Conservation (phyloP, 2,113 vertebrate genomes). For the Neogobius melanostomus region DNA sequence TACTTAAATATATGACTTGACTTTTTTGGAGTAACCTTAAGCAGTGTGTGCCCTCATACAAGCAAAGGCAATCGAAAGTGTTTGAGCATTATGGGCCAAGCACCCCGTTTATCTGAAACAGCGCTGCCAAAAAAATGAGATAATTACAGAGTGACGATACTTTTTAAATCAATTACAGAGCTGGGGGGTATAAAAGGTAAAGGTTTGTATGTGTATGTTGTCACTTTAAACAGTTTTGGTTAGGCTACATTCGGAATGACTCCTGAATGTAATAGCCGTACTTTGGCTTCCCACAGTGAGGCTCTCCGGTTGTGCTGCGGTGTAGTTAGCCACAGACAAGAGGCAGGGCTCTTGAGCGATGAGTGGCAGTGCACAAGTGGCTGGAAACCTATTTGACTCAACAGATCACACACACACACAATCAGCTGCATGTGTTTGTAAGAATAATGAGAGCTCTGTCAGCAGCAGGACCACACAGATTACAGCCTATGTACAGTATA, state of each 20-base stretch:
- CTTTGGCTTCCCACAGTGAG: background rate
- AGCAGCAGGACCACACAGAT: conserved; percentile 63
- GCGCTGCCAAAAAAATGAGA: too few relatives aligned
- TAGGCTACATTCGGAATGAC: background rate
- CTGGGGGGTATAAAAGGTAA: too few relatives aligned
- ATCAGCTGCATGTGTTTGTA: conserved; percentile 1
- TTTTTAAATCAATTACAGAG: too few relatives aligned
- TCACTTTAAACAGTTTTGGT: too few relatives aligned
- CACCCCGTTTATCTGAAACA: too few relatives aligned
- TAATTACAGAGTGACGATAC: too few relatives aligned
- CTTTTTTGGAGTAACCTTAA: too few relatives aligned
- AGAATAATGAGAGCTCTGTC: conserved; percentile 70
- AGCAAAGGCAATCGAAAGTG: too few relatives aligned
- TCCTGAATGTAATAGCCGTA: background rate
- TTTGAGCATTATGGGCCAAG: too few relatives aligned
- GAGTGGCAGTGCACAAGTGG: conserved; percentile 52
- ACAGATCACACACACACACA: conserved; percentile 50
- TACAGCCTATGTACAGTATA: conserved; percentile 58
- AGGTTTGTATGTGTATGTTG: too few relatives aligned
- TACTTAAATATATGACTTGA: too few relatives aligned
- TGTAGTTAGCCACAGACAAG: conserved; percentile 39
- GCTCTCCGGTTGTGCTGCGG: conserved; percentile 4
- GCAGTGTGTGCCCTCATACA: too few relatives aligned
- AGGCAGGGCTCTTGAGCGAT: conserved; percentile 44
- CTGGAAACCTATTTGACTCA: conserved; percentile 44